Base-by-base conservation (phyloP, 2,113 vertebrate genomes). In the Pterocles orientalis region DNA sequence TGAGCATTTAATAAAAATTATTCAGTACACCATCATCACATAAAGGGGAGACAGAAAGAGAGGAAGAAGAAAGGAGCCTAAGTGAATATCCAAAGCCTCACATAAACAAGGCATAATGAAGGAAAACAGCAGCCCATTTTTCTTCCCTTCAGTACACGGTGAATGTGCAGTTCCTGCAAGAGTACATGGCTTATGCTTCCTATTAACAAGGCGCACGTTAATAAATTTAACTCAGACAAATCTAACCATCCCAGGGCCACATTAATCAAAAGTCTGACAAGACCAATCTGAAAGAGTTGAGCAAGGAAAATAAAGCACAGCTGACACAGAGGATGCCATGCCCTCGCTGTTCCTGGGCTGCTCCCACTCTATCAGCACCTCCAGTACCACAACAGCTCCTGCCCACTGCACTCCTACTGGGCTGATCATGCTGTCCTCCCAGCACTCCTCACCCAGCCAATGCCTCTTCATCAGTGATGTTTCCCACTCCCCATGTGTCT, bases 191-290 rank as follows among this genome's bases (percentile, higher is more conserved):
- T 88, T 82, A 76, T 65, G 79, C 83, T 78, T 87, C 82, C 70
- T 88, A 83, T 81, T 93, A 95, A 93, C 64, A 75, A 68, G 82
- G 28, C 18, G 8, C 7, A 39, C 20, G 0, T 87, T 87, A 91
- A 96, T 91, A 92, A 70, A 91, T 94, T 89, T 93, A 91, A 82
- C 83, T 86, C 47, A 60, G 93, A 77, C 78, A 87, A 87, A 77
- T 72, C 45, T 86, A 94, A 92, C 70, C 82, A 73, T 73, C 76
- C 88, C 70, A 45, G 51, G 60, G 64, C 64, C 54, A 65, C 72
- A 93, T 72, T 93, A 93, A 92, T 94, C 95, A 86, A 90, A 81
- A 95, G 48, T 58, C 86, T 96, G 92, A 88, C 72, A 92, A 73
- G 47, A 75, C 33, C 41, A 66, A 88, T 86, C 94, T 93, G 68